Base-by-base conservation (phyloP, 2,888 invertebrate species). In the Glaucopsyche alexis region DNA sequence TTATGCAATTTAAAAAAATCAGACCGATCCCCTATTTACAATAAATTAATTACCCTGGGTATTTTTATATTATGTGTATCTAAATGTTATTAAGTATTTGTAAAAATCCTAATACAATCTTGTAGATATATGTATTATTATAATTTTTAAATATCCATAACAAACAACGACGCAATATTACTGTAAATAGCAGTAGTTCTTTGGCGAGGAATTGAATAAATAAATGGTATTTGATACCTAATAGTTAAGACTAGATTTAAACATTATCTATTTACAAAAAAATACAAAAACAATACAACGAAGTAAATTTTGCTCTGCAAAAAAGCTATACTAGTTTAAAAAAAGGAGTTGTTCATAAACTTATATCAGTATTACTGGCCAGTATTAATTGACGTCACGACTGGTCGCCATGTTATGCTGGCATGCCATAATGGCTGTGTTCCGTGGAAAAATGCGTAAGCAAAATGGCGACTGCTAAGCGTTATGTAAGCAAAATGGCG, bases 161-260 rank as follows among this genome's bases (percentile, higher is more conserved):
- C 19, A 55, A 55, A 55, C 52, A 52, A 52, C 19, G 16, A 55
- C 11, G 55, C 19, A 11, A 19, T 55, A 55, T 55, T 55, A 11
- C 11, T 19, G 55, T 55, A 55, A 55, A 55, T 11, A 16, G 45
- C 45, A 45, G 47, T 42, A 19, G 42, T 45, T 76, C 75, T 77
- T 76, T 78, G 78, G 78, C 74, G 72, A 60, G 55, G 55, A 11
- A 55, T 55, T 71, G 65, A 49, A 67, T 50, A 72, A 65, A 52
- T 67, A 74, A 52, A 67, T 42, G 75, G 74, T 75, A 76, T 76
- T 75, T 66, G 1, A 78, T 77, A 76, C 75, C 74, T 70, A 65
- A 71, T 71, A 64, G 72, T 75, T 72, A 75, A 76, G 74, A 11
- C 75, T 67, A 72, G 74, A 73, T 64, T 70, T n/a, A 70, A 72